Evolutionary conservation across 2,888 invertebrate genomes (phyloP).

Genomic region (Cephus nigrinus): DNA sequence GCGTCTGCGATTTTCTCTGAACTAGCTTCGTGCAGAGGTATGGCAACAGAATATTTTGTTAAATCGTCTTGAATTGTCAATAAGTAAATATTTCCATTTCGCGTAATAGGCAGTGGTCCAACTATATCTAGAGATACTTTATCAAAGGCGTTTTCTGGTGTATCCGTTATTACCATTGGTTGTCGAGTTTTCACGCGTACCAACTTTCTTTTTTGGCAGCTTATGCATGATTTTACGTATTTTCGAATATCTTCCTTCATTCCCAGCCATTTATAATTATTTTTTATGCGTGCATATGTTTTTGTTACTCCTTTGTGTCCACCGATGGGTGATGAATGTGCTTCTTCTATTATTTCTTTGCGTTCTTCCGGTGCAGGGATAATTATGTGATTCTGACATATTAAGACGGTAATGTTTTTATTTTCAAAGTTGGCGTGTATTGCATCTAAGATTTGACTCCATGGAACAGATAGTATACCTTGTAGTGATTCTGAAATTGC

Average conservation of each 20-base stretch:
- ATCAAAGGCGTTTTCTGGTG: constrained; percentile 24
- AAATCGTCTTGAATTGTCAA: constrained; percentile 23
- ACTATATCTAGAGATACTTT: constrained; percentile 29
- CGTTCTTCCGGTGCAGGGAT: background rate
- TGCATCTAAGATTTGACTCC: too few species aligned
- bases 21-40: constrained; percentile 21
- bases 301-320: constrained; percentile 31
- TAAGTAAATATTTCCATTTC: constrained; percentile 12
- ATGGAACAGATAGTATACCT: too few species aligned
- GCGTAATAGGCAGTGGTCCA: constrained; percentile 18
- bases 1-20: constrained; percentile 29
- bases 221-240: constrained; percentile 19
- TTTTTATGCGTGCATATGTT: constrained; percentile 16
- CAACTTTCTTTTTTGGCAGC: constrained; percentile 20
- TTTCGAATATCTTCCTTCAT: constrained; percentile 19
- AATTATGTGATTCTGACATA: background rate
- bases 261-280: constrained; percentile 22
- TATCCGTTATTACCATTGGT: constrained; percentile 23
- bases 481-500: too few species aligned
- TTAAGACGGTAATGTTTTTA: too few species aligned
- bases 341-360: constrained; percentile 9
- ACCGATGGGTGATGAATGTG: constrained; percentile 15
- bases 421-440: too few species aligned
- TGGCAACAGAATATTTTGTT: constrained; percentile 20
- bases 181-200: constrained; percentile 9